Percentiles rank a stretch among this genome's conserved stretches.
phyloP scores from a whole-genome alignment of 2,113 vertebrate species.

The Setophaga petechia region DNA sequence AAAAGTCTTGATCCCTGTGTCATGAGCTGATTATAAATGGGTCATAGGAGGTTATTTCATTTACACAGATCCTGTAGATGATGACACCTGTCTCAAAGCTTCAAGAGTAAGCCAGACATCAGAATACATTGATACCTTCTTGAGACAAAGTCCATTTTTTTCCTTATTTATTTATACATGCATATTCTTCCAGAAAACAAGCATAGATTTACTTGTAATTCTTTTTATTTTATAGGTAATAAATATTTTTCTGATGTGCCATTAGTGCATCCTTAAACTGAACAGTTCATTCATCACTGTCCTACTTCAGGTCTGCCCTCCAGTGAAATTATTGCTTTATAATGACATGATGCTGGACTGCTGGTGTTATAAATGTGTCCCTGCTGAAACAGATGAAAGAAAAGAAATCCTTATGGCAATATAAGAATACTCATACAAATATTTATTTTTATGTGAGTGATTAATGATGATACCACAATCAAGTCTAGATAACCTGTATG shows the following conservation, averaged over 20 bases:
- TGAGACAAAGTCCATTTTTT: background rate
- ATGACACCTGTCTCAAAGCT: background rate
- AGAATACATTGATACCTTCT: background rate
- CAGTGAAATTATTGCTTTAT: background rate
- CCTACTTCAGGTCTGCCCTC: background rate
- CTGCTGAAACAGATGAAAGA: background rate
- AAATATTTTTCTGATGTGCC: background rate
- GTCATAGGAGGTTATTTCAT: background rate
- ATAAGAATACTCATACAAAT: background rate
- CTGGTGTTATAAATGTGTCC: background rate
- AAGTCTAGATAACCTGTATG: rapidly evolving
- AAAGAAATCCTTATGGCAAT: background rate
- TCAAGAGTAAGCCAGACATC: background rate
- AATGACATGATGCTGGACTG: background rate
- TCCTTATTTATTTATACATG: background rate
- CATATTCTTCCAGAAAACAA: background rate
- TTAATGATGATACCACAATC: background rate
- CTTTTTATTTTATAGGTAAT: background rate
- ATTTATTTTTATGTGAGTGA: background rate
- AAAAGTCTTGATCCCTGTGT: rapidly evolving
- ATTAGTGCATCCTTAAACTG: background rate
- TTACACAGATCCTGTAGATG: background rate
- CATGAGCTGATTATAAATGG: background rate
- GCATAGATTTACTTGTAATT: background rate
- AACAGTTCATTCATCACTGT: background rate